Percentiles rank a stretch among this genome's conserved stretches.
These are phyloP conservation scores for Apostichopus californicus DNA, from an alignment of 35 echinoderm and acorn worm species.

Conservation along the genomic window DNA sequence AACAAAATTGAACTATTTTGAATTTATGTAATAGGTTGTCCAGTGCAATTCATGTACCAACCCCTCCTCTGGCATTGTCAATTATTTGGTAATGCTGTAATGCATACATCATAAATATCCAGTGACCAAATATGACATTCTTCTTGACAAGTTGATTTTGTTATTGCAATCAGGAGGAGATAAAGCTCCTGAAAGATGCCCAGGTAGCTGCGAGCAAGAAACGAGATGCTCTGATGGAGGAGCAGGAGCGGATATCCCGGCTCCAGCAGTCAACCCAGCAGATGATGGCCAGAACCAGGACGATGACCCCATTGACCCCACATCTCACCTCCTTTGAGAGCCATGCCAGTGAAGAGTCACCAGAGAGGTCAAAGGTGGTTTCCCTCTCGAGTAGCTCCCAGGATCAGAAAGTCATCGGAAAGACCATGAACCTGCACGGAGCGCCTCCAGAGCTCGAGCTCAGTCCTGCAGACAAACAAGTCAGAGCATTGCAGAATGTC, in stretches of 20 bases:
- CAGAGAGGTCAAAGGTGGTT: not conserved
- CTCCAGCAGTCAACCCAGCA: conserved; percentile 76
- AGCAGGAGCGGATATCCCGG: conserved; percentile 81
- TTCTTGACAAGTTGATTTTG: not conserved
- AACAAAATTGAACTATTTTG: too few species aligned
- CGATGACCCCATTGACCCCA: conserved; percentile 60
- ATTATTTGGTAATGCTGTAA: too few species aligned
- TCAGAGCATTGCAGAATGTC: conserved; percentile 74
- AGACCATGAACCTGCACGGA: not conserved
- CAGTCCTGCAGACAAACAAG: conserved; percentile 86
- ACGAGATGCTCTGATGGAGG: conserved; percentile 67
- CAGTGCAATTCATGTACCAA: too few species aligned
- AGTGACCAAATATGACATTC: not conserved
- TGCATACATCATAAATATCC: too few species aligned
- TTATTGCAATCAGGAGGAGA: conserved; percentile 65
- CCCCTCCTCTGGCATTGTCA: too few species aligned
- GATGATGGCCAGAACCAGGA: conserved; percentile 68
- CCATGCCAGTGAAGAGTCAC: conserved; percentile 41
- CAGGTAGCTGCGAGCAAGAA: conserved; percentile 72
- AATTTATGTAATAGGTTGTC: too few species aligned
- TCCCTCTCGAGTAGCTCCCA: not conserved
- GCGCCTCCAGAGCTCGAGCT: not conserved
- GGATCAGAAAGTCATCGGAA: conserved; percentile 19
- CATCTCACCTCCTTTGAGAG: conserved; percentile 61
- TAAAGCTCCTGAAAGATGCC: conserved; percentile 62